Percentiles rank a stretch among this genome's conserved stretches.
phyloP scores from a whole-genome alignment of 1,140 invertebrate genomes.

The Drosophila kanapiae region DNA sequence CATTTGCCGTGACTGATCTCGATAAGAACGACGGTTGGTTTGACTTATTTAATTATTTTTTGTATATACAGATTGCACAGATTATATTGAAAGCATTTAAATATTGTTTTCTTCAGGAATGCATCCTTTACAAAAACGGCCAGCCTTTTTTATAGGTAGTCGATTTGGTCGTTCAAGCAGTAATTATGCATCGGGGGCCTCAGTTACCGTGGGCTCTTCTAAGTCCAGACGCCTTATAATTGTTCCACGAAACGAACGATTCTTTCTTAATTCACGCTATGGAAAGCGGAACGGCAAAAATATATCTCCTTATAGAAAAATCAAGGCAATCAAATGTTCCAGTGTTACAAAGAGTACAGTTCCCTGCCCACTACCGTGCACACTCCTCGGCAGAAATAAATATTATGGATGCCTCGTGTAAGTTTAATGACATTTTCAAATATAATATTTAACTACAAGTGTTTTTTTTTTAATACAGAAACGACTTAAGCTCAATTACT shows the following conservation, averaged over 20 bases:
- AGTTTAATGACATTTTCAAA: neutral
- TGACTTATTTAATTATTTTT: neutral
- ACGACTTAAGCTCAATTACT: neutral
- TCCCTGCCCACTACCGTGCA: neutral
- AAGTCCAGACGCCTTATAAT: conserved; percentile 70
- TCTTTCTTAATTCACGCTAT: conserved; percentile 83
- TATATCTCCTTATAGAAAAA: conserved; percentile 57
- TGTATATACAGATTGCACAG: neutral
- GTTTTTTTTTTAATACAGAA: neutral
- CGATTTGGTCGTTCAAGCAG: conserved; percentile 79
- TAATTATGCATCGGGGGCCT: conserved; percentile 14
- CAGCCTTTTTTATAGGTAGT: conserved; percentile 82
- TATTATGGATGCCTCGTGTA: neutral
- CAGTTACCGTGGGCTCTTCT: conserved; percentile 41
- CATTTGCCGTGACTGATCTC: conserved; percentile 20
- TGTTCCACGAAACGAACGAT: conserved; percentile 81
- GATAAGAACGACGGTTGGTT: conserved; percentile 57
- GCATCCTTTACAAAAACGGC: conserved; percentile 48
- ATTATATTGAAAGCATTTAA: neutral
- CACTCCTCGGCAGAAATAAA: neutral
- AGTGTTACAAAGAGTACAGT: neutral
- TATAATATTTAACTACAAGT: neutral
- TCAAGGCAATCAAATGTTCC: neutral
- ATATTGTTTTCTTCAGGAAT: conserved; percentile 1
- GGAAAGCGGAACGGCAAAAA: conserved; percentile 72